These are phyloP conservation scores for Gryon sp. DNA, from an alignment of 1,140 invertebrate species.

Conservation along the genomic window DNA sequence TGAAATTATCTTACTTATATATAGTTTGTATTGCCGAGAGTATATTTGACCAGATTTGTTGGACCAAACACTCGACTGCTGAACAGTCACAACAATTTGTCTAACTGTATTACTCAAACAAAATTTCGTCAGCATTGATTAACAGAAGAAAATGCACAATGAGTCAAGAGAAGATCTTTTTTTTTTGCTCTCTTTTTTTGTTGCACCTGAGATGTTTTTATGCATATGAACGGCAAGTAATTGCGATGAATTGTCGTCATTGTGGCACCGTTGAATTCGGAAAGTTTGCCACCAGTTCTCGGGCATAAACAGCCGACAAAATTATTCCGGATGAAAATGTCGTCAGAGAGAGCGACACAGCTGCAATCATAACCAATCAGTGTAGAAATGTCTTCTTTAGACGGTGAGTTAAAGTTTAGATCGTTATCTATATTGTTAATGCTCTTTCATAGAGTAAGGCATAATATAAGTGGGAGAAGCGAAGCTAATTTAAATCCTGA, in stretches of 20 bases:
- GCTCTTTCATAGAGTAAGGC: slow-evolving; percentile 49
- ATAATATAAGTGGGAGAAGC: slow-evolving; percentile 50
- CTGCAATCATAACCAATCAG: slow-evolving; percentile 58
- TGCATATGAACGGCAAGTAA: slow-evolving; percentile 48
- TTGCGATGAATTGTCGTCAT: slow-evolving; percentile 48
- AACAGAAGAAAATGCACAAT: too few relatives aligned
- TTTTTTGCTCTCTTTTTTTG: slow-evolving; percentile 3
- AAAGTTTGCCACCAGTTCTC: slow-evolving; percentile 33
- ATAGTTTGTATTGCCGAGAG: too few relatives aligned
- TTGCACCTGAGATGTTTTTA: slow-evolving; percentile 19
- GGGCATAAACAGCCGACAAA: slow-evolving; percentile 37
- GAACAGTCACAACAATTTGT: too few relatives aligned
- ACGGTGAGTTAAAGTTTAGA: slow-evolving; percentile 60
- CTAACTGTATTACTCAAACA: too few relatives aligned
- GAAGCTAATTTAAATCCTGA: slow-evolving; percentile 62
- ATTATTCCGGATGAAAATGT: slow-evolving; percentile 52
- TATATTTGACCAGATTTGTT: too few relatives aligned
- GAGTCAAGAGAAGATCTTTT: slow-evolving; percentile 3
- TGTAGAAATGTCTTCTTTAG: slow-evolving; percentile 56
- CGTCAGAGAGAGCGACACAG: slow-evolving; percentile 11
- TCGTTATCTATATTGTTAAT: slow-evolving; percentile 62
- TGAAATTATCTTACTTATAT: too few relatives aligned
- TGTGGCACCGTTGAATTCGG: slow-evolving; percentile 16
- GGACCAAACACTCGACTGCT: too few relatives aligned
- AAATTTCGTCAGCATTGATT: too few relatives aligned